Evolutionary conservation across 2,888 invertebrate species (phyloP), one percentile per base, ranked within the genome.

Genomic region (Pachymerium ferrugineum): DNA sequence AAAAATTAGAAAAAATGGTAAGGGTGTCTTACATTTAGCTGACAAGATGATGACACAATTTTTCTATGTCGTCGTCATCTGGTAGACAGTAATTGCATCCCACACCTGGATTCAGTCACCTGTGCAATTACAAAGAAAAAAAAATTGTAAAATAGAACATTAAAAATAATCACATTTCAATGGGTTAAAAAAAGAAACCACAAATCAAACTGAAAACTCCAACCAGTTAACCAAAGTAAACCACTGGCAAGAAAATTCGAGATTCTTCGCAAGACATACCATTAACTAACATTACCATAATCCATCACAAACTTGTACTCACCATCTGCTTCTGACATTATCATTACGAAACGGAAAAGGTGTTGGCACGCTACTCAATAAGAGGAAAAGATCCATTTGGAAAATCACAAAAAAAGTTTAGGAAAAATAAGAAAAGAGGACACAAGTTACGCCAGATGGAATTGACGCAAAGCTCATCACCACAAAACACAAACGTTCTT

Each of bases 241-340:
- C n/a, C n/a, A 42, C n/a, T 16, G 19, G n/a, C 1, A 42, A 42
- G 19, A 42, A 42, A n/a, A 42, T n/a, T n/a, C n/a, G 42, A 42
- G 19, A n/a, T n/a, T 42, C 5, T 54, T 22, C 14, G 19, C 5
- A 14, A 22, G 54, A 25, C 22, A 10, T 6, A 42, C 19, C 54
- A 54, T 54, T 54, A 54, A 54, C 22, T 38, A 54, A 12, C 54
- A 54, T 54, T 54, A 54, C 54, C 54, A 54, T 54, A 54, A 54
- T 54, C 54, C 54, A 54, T 54, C 54, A 54, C 54, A 54, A n/a
- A 54, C 22, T 54, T 54, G 54, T 54, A 54, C 25, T 54, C 54
- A 54, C 22, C 54, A 54, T 14, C 54, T 54, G 54, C 54, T 54
- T 54, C 54, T 54, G 54, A 54, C 54, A 54, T 54, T 25, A 54